These are phyloP conservation scores for Rhinophrynus dorsalis DNA, from an alignment of 2,797 vertebrate species.

Conservation along the genomic window DNA sequence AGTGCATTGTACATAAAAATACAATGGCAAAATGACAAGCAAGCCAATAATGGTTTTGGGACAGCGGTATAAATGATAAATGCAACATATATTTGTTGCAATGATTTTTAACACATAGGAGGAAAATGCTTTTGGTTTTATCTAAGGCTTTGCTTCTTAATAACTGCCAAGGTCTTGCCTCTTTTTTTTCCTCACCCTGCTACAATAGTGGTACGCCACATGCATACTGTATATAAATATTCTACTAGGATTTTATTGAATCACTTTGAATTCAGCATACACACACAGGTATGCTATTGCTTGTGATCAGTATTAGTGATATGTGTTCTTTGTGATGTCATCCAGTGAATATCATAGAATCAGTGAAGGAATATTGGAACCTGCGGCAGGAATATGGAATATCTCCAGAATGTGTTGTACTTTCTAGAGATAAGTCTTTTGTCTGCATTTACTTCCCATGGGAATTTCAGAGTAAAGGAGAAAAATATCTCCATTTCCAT, in stretches of 20 bases:
- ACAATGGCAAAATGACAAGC: conserved; percentile 49
- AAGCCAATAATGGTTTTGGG: conserved; percentile 46
- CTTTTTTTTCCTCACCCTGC: conserved; percentile 11
- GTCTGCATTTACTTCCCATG: too few species aligned
- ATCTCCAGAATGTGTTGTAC: too few species aligned
- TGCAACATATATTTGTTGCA: conserved; percentile 45
- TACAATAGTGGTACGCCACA: neutral
- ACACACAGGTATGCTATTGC: neutral
- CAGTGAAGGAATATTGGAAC: too few species aligned
- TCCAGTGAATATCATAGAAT: too few species aligned
- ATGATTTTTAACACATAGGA: conserved; percentile 37
- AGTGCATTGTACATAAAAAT: conserved; percentile 48
- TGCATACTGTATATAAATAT: neutral
- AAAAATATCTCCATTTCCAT: too few species aligned
- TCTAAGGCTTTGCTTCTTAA: conserved; percentile 28
- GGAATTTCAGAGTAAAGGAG: too few species aligned
- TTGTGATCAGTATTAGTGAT: neutral
- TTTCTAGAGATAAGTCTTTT: too few species aligned
- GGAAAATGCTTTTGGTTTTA: conserved; percentile 40
- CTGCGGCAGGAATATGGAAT: too few species aligned
- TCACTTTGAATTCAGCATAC: neutral
- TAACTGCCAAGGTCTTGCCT: conserved; percentile 32
- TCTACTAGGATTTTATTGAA: neutral
- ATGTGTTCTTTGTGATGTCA: too few species aligned
- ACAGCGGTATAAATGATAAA: conserved; percentile 51